Percentiles rank a stretch among this genome's conserved stretches.
Conservation (phyloP, 2,113 vertebrate species). For the Melanocharis versteri region DNA sequence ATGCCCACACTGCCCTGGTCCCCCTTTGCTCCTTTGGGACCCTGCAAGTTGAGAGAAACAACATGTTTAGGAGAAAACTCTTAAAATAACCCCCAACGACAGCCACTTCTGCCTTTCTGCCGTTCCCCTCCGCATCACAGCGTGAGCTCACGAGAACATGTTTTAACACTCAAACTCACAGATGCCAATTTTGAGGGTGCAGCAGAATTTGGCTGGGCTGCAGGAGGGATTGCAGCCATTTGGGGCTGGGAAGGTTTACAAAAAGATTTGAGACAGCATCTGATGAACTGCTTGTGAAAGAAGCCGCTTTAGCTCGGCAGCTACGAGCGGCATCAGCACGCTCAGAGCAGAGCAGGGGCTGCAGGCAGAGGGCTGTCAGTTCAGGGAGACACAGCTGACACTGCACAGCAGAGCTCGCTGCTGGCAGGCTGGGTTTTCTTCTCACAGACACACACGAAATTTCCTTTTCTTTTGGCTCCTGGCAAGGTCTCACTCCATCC, state of each 20-base stretch:
- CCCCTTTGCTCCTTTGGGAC: constrained; percentile 83
- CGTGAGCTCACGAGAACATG: accelerated
- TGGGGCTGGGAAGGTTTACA: background rate
- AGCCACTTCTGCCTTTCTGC: background rate
- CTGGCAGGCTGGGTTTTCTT: background rate
- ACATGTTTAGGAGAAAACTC: background rate
- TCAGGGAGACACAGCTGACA: background rate
- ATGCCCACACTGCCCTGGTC: constrained; percentile 78
- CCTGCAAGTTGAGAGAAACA: constrained; percentile 68
- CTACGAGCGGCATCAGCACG: accelerated
- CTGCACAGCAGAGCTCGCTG: background rate
- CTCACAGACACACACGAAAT: background rate
- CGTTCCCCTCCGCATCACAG: accelerated
- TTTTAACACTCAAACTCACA: background rate
- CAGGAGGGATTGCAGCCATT: background rate
- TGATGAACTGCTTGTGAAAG: background rate
- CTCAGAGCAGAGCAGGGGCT: background rate
- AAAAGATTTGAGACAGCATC: background rate
- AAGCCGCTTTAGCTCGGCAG: background rate
- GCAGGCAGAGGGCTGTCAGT: background rate
- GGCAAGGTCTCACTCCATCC: accelerated
- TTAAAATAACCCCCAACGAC: no score
- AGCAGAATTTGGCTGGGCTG: background rate
- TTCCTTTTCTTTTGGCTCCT: background rate
- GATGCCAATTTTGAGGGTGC: accelerated